phyloP scores from a whole-genome alignment of 2,888 invertebrate species.

The Lordiphosa fenestrarum region DNA sequence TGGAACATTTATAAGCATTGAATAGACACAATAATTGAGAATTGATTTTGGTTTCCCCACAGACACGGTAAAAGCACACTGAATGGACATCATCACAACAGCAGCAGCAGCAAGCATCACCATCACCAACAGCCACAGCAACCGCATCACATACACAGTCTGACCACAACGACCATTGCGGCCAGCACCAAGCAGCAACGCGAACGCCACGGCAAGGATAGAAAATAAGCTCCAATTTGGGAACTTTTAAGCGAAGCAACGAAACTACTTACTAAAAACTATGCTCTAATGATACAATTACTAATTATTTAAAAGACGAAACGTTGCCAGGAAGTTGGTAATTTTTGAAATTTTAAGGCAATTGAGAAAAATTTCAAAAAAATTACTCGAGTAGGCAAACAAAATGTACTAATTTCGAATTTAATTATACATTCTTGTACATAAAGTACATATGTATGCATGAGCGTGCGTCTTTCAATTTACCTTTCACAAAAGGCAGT shows the following conservation, averaged over 20 bases:
- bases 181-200: constrained; percentile 54
- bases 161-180: constrained; percentile 63
- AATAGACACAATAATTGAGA: neutral
- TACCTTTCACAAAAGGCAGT: constrained; percentile 33
- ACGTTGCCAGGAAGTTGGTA: constrained; percentile 41
- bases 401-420: constrained; percentile 23
- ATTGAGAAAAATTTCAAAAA: constrained; percentile 52
- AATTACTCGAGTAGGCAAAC: constrained; percentile 47
- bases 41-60: constrained; percentile 8
- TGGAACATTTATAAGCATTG: constrained; percentile 19
- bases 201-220: constrained; percentile 71
- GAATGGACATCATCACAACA: constrained; percentile 49
- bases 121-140: constrained; percentile 40
- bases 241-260: constrained; percentile 41
- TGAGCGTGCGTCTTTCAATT: constrained; percentile 48
- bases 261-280: constrained; percentile 33
- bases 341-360: constrained; percentile 63
- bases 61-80: constrained; percentile 77
- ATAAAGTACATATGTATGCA: constrained; percentile 25
- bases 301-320: constrained; percentile 21
- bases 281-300: constrained; percentile 2
- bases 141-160: constrained; percentile 57
- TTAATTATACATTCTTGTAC: constrained; percentile 14
- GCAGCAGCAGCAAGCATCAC: constrained; percentile 49
- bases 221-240: constrained; percentile 48